A percentile compares a stretch with the other conserved stretches of the same genome.
phyloP scores from a whole-genome alignment of 37 sponge, comb jelly and placozoan genomes.

The Spongia lamella region DNA sequence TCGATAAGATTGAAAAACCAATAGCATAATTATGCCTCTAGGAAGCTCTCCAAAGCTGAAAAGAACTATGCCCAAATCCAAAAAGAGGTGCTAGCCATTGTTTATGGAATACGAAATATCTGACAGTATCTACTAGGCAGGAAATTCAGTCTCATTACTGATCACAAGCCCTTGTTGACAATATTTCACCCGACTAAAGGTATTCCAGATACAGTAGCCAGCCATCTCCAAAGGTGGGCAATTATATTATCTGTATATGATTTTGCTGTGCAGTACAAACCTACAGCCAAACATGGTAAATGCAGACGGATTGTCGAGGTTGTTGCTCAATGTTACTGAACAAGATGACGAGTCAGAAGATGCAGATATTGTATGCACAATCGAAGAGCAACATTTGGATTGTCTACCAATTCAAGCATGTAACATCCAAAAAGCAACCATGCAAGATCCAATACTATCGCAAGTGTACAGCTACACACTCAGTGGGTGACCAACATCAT shows the following conservation, averaged over 20 bases:
- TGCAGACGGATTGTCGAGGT: conserved; percentile 1
- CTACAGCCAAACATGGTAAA: not conserved
- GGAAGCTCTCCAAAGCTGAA: not conserved
- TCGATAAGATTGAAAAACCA: not conserved
- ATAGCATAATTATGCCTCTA: conserved; percentile 2
- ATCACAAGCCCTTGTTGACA: conserved; percentile 21
- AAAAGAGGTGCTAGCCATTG: conserved; percentile 4
- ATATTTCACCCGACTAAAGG: not conserved
- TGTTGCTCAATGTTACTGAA: not conserved
- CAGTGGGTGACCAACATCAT: not conserved
- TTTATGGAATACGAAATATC: conserved; percentile 8
- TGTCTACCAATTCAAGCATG: not conserved
- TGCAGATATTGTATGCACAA: not conserved
- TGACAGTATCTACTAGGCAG: conserved; percentile 14
- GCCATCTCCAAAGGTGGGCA: not conserved
- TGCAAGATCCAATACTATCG: not conserved
- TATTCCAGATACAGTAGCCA: not conserved
- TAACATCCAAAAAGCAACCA: not conserved
- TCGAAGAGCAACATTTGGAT: not conserved
- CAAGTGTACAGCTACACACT: not conserved
- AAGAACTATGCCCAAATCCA: conserved; percentile 8
- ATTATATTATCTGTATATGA: not conserved
- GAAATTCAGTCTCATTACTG: conserved; percentile 15
- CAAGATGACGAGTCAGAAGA: not conserved
- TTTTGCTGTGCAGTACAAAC: no score